These are phyloP conservation scores for Mystacornis crossleyi DNA, from an alignment of 2,113 vertebrate genomes.

Conservation along the genomic window DNA sequence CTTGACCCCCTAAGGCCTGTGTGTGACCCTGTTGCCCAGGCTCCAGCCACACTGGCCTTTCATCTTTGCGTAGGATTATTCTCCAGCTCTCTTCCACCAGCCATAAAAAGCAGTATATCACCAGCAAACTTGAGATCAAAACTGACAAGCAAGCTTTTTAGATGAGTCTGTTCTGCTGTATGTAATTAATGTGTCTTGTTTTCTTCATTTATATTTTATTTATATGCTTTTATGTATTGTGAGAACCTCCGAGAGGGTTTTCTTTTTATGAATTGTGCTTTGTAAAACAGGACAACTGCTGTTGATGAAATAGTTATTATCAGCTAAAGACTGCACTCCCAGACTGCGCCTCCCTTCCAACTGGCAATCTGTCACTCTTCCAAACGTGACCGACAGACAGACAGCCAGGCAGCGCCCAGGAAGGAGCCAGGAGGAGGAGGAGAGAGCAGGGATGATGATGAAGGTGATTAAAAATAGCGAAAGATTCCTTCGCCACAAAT, in stretches of 20 bases:
- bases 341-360: constrained; percentile 21
- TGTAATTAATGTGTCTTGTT: constrained; percentile 74
- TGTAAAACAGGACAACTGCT: constrained; percentile 51
- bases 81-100: constrained; percentile 6
- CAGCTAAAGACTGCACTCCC: constrained; percentile 27
- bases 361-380: constrained; percentile 57
- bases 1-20: background rate
- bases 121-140: constrained; percentile 57
- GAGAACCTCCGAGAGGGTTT: constrained; percentile 58
- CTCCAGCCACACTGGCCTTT: background rate
- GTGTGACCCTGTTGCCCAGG: background rate
- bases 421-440: background rate
- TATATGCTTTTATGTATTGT: constrained; percentile 68
- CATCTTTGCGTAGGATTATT: background rate
- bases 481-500: background rate
- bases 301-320: constrained; percentile 65
- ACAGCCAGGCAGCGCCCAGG: background rate
- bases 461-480: constrained; percentile 57
- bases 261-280: constrained; percentile 65
- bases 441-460: background rate
- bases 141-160: constrained; percentile 65
- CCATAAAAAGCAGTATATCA: constrained; percentile 35
- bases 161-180: constrained; percentile 57
- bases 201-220: constrained; percentile 78
- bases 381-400: constrained; percentile 45